phyloP scores from a whole-genome alignment of 2,888 invertebrate genomes.

The Pardosa pseudoannulata region DNA sequence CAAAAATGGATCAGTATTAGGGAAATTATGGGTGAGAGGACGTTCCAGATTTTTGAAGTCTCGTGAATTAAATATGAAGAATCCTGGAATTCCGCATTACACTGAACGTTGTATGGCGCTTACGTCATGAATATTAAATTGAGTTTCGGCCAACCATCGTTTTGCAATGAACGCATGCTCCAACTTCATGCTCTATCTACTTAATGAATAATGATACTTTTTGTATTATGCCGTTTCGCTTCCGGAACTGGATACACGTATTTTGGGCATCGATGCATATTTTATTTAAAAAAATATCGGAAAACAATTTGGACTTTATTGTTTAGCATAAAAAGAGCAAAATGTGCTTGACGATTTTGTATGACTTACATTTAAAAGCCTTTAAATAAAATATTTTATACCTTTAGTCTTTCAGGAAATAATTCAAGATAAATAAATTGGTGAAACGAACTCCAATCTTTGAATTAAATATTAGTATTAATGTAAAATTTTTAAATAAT shows the following conservation, averaged over 20 bases:
- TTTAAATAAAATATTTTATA: too few species aligned
- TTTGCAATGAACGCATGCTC: conserved; percentile 12
- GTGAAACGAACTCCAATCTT: too few species aligned
- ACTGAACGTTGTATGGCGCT: conserved; percentile 10
- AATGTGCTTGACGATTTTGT: too few species aligned
- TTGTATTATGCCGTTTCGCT: conserved; percentile 18
- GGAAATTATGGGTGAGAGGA: conserved; percentile 8
- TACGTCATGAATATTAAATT: conserved; percentile 36
- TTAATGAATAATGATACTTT: conserved; percentile 9
- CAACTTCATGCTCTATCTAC: conserved; percentile 61
- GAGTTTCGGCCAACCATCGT: conserved; percentile 21
- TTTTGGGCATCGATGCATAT: not conserved
- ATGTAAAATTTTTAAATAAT: too few species aligned
- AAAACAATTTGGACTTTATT: not conserved
- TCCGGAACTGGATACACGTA: conserved; percentile 43
- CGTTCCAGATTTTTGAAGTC: conserved; percentile 33
- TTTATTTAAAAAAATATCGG: too few species aligned
- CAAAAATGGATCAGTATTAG: too few species aligned
- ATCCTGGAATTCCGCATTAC: conserved; percentile 25
- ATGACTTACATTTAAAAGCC: too few species aligned
- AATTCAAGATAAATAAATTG: too few species aligned
- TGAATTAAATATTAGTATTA: too few species aligned
- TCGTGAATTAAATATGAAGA: conserved; percentile 56
- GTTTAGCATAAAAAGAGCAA: too few species aligned
- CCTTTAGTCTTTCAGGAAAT: too few species aligned